Conservation (phyloP, 1,140 invertebrate genomes). For the Gryllus bimaculatus region DNA sequence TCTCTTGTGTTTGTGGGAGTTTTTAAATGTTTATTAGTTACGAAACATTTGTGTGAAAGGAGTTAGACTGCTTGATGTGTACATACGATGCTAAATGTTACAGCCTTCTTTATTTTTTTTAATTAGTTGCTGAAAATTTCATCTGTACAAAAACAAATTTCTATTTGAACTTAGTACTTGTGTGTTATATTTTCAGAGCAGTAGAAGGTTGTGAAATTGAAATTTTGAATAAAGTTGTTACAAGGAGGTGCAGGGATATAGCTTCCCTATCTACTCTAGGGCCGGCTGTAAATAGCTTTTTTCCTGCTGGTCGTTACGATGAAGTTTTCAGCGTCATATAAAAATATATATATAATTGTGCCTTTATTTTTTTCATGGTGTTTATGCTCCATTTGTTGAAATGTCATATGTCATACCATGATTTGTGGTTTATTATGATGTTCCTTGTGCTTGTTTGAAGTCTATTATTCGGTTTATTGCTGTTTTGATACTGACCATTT, state of each 20-base stretch:
- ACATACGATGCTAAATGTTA: slow-evolving; percentile 20
- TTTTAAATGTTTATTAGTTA: slow-evolving; percentile 7
- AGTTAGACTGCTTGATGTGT: slow-evolving; percentile 22
- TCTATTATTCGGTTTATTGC: not conserved
- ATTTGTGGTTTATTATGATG: not conserved
- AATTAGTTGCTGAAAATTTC: slow-evolving; percentile 21
- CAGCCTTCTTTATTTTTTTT: slow-evolving; percentile 17
- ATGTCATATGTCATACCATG: slow-evolving; percentile 18
- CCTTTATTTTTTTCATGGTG: slow-evolving; percentile 19
- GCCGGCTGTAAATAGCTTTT: not conserved
- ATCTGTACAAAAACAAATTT: slow-evolving; percentile 6
- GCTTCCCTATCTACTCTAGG: not conserved
- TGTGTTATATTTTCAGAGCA: not conserved
- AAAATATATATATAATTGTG: slow-evolving; percentile 15
- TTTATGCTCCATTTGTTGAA: slow-evolving; percentile 15
- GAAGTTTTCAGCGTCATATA: slow-evolving; percentile 14
- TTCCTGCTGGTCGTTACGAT: not conserved
- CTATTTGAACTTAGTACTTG: not conserved
- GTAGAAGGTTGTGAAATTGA: slow-evolving; percentile 14
- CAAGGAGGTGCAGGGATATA: not conserved
- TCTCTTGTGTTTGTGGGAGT: not conserved
- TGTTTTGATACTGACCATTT: not conserved
- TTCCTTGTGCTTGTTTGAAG: not conserved
- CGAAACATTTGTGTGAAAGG: slow-evolving; percentile 17
- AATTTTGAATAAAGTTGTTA: slow-evolving; percentile 14